Conservation (phyloP, 2,888 invertebrate species). For the Chymomyza fuscimana region DNA sequence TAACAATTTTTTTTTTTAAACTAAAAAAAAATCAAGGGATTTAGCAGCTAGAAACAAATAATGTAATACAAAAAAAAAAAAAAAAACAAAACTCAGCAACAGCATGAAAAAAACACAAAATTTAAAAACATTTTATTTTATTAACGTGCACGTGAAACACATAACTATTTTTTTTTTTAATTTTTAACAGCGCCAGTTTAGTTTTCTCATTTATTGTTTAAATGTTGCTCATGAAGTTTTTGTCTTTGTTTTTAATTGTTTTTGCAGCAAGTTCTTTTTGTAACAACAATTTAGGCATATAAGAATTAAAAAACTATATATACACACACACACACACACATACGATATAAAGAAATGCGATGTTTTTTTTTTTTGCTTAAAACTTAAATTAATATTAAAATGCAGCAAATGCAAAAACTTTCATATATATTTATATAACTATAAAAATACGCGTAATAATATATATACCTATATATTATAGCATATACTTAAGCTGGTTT, state of each 20-base stretch:
- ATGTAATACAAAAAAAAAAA: not conserved
- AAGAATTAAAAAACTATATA: not conserved
- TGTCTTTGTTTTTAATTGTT: constrained; percentile 6
- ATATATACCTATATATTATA: constrained; percentile 26
- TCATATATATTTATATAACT: constrained; percentile 45
- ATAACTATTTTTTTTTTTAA: not conserved
- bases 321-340: no score
- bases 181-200: not conserved
- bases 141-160: not conserved
- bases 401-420: constrained; percentile 44
- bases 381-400: not conserved
- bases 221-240: not conserved
- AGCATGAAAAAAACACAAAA: not conserved
- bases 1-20: not conserved
- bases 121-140: not conserved
- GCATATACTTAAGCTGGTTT: not conserved
- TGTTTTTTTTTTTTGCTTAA: not conserved
- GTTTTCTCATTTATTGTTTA: not conserved
- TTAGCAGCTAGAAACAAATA: constrained; percentile 34
- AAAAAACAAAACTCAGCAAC: not conserved
- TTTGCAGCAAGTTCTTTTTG: constrained; percentile 18
- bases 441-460: constrained; percentile 8
- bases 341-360: constrained; percentile 20
- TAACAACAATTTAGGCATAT: constrained; percentile 20
- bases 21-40: constrained; percentile 4